Percentiles rank a stretch among this genome's conserved stretches.
Conservation (phyloP, 2,113 vertebrate genomes). For the Perca fluviatilis region DNA sequence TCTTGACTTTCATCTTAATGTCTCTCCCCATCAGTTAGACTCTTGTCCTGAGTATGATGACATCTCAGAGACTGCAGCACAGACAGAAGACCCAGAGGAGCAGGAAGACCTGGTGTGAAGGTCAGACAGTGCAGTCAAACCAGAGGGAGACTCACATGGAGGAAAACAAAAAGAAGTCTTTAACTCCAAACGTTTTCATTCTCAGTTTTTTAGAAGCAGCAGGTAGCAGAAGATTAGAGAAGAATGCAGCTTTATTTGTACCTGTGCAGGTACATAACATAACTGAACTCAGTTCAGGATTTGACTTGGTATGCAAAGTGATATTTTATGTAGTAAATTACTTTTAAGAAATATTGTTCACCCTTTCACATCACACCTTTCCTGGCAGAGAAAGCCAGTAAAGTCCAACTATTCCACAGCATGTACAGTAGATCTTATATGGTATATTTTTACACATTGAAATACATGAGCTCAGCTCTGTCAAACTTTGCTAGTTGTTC, state of each 20-base stretch:
- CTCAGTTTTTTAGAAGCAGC: not conserved
- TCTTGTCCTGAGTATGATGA: not conserved
- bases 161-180: not conserved
- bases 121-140: not conserved
- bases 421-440: too few relatives aligned
- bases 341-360: too few relatives aligned
- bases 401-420: too few relatives aligned
- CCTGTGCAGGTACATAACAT: too few relatives aligned
- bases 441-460: too few relatives aligned
- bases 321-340: not conserved
- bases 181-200: too few relatives aligned
- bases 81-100: not conserved
- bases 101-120: constrained; percentile 2
- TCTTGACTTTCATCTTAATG: not conserved
- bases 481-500: too few relatives aligned
- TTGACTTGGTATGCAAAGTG: not conserved
- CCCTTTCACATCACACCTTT: too few relatives aligned
- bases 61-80: not conserved
- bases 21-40: not conserved
- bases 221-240: not conserved
- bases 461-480: too few relatives aligned
- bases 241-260: not conserved
- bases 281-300: not conserved
- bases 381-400: too few relatives aligned
- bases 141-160: not conserved